Conservation (phyloP, 2,113 vertebrate species). For the Oreochromis tanganicae region DNA sequence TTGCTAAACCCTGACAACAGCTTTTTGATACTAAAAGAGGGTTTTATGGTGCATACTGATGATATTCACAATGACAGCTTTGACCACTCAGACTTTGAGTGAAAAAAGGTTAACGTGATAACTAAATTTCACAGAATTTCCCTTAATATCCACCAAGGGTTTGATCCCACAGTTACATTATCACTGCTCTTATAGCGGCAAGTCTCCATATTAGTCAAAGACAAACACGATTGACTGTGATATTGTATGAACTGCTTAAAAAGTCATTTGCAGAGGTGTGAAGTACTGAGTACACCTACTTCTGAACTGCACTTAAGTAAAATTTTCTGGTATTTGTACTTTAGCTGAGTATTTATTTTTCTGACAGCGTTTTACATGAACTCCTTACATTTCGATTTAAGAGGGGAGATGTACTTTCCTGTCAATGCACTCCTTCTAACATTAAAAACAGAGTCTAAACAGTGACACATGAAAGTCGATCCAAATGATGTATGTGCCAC, state of each 20-base stretch:
- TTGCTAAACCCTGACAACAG: not conserved
- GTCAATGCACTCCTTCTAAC: not conserved
- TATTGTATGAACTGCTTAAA: not conserved
- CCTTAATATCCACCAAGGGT: not conserved
- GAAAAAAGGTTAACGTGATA: not conserved
- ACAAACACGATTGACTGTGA: not conserved
- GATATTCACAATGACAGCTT: not conserved
- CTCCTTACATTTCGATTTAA: not conserved
- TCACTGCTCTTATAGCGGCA: not conserved
- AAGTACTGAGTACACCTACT: not conserved
- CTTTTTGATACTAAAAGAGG: not conserved
- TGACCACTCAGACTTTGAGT: not conserved
- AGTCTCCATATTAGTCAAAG: not conserved
- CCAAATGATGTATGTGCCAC: not conserved
- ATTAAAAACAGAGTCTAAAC: not conserved
- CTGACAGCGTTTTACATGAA: not conserved
- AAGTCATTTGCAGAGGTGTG: not conserved
- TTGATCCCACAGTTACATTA: not conserved
- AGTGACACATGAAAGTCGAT: not conserved
- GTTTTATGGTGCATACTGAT: not conserved
- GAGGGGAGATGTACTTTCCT: not conserved
- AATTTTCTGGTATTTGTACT: not conserved
- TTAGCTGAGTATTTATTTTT: not conserved
- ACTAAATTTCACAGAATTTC: not conserved
- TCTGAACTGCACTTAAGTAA: not conserved